Evolutionary conservation across 2,888 invertebrate species (phyloP).

Genomic region (Lampropteryx suffumata): DNA sequence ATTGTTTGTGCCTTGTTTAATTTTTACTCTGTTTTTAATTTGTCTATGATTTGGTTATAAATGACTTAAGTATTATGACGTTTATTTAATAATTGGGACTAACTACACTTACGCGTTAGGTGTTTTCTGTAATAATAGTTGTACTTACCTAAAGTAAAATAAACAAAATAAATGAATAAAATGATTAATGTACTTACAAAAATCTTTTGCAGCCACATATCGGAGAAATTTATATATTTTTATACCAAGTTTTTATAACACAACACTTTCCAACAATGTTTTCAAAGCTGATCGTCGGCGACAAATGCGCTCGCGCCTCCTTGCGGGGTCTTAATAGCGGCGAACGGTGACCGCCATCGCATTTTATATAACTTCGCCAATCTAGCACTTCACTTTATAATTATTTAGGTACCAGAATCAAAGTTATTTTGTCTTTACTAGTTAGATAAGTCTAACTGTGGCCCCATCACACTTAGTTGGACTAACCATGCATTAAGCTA

Average conservation of each 20-base stretch:
- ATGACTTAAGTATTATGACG: no score
- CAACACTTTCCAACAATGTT: slow-evolving; percentile 42
- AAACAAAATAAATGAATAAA: neutral
- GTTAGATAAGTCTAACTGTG: slow-evolving; percentile 68
- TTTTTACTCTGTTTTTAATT: no score
- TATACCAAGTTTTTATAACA: slow-evolving; percentile 39
- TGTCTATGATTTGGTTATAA: no score
- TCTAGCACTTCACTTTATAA: slow-evolving; percentile 51
- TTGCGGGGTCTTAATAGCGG: slow-evolving; percentile 59
- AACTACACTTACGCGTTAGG: no score
- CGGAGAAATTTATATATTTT: slow-evolving; percentile 33
- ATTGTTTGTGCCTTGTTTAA: no score
- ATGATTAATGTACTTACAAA: slow-evolving; percentile 24
- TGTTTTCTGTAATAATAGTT: no score
- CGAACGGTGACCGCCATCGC: slow-evolving; percentile 57
- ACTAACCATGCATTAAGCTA: slow-evolving; percentile 54
- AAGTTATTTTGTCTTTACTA: slow-evolving; percentile 63
- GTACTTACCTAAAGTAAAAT: neutral
- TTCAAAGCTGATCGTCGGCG: slow-evolving; percentile 44
- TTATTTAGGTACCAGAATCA: slow-evolving; percentile 35
- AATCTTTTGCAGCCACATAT: slow-evolving; percentile 54
- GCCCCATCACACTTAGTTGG: slow-evolving; percentile 55
- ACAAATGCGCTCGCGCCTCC: slow-evolving; percentile 59
- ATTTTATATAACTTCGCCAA: slow-evolving; percentile 73
- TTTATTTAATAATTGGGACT: no score